These are phyloP conservation scores for Falco columbarius DNA, from an alignment of 2,797 vertebrate species.

Conservation along the genomic window DNA sequence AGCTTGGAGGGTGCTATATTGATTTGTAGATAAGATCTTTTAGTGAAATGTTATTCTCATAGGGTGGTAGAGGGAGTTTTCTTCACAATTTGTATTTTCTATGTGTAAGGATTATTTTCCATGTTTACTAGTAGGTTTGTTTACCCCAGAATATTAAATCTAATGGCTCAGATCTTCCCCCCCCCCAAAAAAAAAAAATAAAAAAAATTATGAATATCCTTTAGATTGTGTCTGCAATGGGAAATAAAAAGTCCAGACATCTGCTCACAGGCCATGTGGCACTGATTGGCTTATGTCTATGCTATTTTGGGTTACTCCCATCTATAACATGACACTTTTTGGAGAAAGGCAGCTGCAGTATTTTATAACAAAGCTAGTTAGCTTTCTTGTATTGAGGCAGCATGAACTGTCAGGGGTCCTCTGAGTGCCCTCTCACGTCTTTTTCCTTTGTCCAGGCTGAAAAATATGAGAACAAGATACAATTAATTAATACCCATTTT, in stretches of 20 bases:
- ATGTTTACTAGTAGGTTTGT: neutral
- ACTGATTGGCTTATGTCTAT: neutral
- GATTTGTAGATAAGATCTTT: neutral
- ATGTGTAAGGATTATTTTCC: accelerated
- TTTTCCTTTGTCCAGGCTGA: neutral
- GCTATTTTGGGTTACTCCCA: neutral
- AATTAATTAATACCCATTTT: neutral
- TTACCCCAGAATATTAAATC: neutral
- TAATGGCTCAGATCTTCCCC: neutral
- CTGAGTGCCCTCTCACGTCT: neutral
- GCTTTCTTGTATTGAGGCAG: accelerated
- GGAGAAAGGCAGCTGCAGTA: neutral
- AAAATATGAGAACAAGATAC: neutral
- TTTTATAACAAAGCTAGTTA: neutral
- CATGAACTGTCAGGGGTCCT: neutral
- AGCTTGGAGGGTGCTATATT: neutral
- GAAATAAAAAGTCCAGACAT: neutral
- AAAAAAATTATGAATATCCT: neutral
- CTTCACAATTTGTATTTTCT: neutral
- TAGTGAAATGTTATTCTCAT: neutral
- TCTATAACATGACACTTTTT: neutral
- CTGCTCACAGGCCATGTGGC: neutral
- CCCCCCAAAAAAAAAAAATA: neutral
- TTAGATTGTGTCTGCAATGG: neutral
- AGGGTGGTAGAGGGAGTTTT: neutral